These are phyloP conservation scores for Serrognathus titanus DNA, from an alignment of 2,888 invertebrate genomes.

Conservation along the genomic window DNA sequence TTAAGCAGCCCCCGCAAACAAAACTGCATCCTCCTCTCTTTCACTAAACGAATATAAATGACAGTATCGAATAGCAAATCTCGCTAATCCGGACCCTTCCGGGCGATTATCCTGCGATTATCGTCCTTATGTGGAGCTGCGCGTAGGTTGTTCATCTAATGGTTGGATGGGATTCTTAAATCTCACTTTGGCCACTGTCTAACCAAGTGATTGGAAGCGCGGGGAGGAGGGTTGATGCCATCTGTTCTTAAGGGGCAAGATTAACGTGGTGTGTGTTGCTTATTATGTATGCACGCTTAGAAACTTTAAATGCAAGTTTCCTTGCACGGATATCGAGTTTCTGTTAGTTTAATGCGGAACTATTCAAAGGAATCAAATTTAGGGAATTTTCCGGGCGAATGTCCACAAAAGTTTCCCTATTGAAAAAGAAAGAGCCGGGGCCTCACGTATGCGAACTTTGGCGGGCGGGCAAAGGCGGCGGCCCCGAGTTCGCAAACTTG, in stretches of 20 bases:
- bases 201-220: conserved; percentile 31
- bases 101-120: conserved; percentile 44
- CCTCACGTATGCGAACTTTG: neutral
- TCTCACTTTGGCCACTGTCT: conserved; percentile 46
- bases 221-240: neutral
- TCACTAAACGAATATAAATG: conserved; percentile 18
- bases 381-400: neutral
- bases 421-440: neutral
- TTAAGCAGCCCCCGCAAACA: conserved; percentile 29
- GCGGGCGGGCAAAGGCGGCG: neutral
- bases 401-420: neutral
- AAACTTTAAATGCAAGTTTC: too few relatives aligned
- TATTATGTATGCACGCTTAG: too few relatives aligned
- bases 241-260: too few relatives aligned
- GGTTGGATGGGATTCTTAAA: conserved; percentile 45
- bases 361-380: too few relatives aligned
- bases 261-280: too few relatives aligned
- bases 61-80: conserved; percentile 40
- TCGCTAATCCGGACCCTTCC: conserved; percentile 43
- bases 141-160: conserved; percentile 31
- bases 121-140: conserved; percentile 36
- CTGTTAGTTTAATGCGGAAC: too few relatives aligned
- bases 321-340: too few relatives aligned
- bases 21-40: conserved; percentile 23
- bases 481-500: neutral